Evolutionary conservation across 2,113 vertebrate species (phyloP), one percentile per base, ranked within the genome.

Genomic region (Camelus dromedarius): DNA sequence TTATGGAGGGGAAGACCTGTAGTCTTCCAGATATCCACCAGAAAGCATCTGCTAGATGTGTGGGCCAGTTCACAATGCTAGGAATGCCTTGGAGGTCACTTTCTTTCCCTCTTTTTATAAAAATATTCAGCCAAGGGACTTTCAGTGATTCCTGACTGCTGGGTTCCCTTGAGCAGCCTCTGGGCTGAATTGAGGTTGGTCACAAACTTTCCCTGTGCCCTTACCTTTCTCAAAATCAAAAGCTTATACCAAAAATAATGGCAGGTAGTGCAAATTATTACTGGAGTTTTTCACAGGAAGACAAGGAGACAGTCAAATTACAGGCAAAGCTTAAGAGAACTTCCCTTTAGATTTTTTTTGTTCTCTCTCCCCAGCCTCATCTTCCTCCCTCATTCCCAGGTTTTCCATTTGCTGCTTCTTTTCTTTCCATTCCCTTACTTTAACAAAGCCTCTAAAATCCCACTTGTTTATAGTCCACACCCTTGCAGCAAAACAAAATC

Each of bases 361-460:
- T 75, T 86, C 20, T 70, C 13, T 85, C 46, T 87, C 13, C 6
- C 28, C 22, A 69, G 6, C 58, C n/a, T 89, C 62, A 4, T 52
- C 5, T 87, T 28, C 15, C n/a, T 79, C 30, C 12, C 13, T 5
- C 14, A 58, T 8, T 46, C 12, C 81, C 32, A 28, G 10, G 9
- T 56, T 94, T 90, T 90, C 19, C n/a, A 93, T 66, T 87, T 76
- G 81, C 24, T 64, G 2, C 54, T 92, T 91, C 30, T 76, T 92
- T 91, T 66, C 69, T 96, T 93, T 52, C 26, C 32, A 79, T 67
- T 72, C 72, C 19, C 1, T 22, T 46, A 62, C 22, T 93, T 96
- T 80, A 89, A 82, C 42, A 90, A 95, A 56, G 10, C 38, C 60
- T 95, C 54, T 90, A 79, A 91, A 89, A n/a, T 93, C 10, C 69